Evolutionary conservation across 2,888 invertebrate species (phyloP), one percentile per base, ranked within the genome.

Genomic region (Thymelicus lineola): DNA sequence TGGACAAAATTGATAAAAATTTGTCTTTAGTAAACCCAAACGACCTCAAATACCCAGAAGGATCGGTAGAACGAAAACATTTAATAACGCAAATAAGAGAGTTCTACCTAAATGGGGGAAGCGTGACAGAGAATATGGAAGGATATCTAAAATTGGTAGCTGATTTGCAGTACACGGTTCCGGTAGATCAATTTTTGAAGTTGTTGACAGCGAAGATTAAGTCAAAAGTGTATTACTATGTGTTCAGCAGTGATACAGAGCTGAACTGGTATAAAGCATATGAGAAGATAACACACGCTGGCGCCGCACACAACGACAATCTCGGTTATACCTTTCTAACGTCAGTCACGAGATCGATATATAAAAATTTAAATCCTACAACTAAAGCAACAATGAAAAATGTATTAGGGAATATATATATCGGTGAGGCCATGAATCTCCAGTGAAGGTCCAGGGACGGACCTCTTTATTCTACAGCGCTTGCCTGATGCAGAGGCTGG

Each of bases 311-410:
- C 36, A 5, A 46, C 0, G 65, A 65, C 35, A 46, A 57, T 7
- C 0, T 65, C 1, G 59, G 59, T 42, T 59, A 59, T 12, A 36
- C 42, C 45, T 65, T 65, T 12, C 28, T 65, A 1, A 65, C 65
- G 48, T 48, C 12, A 6, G 38, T 6, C 7, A 38, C 38, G 38
- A 38, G 38, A 9, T 0, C 6, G 7, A 38, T 38, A 1, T 38
- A 9, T 9, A 38, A 38, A 9, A 38, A 38, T 38, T 38, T 38
- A 38, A 9, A 7, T 38, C 38, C 38, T 7, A 38, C 7, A 38
- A 38, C 38, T 7, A 38, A 9, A 38, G 9, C 7, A 7, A 9
- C 9, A 10, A 9, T 10, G 46, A 12, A 12, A 12, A 46, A 46
- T 10, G 14, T 46, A n/a, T 12, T n/a, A 3, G n/a, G 46, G n/a